These are phyloP conservation scores for Paramormyrops hopkinsi DNA, from an alignment of 2,797 vertebrate species.

Conservation along the genomic window DNA sequence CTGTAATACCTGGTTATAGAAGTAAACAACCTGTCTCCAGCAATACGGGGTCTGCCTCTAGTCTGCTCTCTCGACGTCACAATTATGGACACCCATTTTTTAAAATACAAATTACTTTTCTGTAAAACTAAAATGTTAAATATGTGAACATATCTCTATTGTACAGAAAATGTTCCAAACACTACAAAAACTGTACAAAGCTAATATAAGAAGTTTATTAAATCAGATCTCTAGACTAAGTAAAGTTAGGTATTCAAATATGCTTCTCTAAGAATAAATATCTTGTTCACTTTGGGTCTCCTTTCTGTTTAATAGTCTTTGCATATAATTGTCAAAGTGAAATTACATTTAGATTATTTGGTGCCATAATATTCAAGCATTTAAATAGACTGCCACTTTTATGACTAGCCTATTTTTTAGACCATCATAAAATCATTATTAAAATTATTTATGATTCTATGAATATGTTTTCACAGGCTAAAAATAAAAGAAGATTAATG, in stretches of 20 bases:
- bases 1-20: no score
- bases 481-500: neutral
- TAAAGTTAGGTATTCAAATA: neutral
- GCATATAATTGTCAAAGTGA: neutral
- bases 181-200: neutral
- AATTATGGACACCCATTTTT: neutral
- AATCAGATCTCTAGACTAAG: neutral
- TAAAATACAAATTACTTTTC: neutral
- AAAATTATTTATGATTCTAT: neutral
- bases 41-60: no score
- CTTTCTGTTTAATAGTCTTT: neutral
- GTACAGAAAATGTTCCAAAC: neutral
- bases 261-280: neutral
- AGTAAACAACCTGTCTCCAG: no score
- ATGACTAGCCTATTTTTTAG: neutral
- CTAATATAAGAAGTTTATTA: neutral
- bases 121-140: neutral
- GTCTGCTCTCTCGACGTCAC: no score
- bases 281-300: neutral
- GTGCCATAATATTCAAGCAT: neutral
- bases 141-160: neutral
- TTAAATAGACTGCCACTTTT: neutral
- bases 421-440: neutral
- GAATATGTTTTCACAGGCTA: neutral
- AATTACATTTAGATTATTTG: neutral